These are phyloP conservation scores for Blera fallax DNA, from an alignment of 2,888 invertebrate species.

Conservation along the genomic window DNA sequence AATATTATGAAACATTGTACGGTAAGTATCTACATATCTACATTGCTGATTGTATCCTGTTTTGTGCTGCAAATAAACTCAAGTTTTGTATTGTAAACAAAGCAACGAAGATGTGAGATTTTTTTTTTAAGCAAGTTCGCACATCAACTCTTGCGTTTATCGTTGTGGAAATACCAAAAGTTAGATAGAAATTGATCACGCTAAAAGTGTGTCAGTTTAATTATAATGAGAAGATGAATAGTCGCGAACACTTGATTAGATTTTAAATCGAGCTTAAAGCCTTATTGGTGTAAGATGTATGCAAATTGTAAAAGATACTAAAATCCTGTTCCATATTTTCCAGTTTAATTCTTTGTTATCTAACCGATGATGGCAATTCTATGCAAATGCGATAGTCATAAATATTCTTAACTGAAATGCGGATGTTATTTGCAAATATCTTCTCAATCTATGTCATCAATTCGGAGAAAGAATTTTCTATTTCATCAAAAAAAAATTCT, in stretches of 20 bases:
- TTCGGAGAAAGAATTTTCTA: background rate
- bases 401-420: constrained; percentile 17
- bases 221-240: background rate
- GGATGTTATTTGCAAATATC: constrained; percentile 31
- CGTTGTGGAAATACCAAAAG: background rate
- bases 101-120: background rate
- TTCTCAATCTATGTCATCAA: background rate
- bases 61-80: background rate
- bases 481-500: background rate
- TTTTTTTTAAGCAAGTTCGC: constrained; percentile 28
- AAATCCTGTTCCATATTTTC: constrained; percentile 47
- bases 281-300: background rate
- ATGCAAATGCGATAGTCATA: constrained; percentile 27
- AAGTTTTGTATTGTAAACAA: background rate
- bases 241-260: background rate
- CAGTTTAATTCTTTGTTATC: constrained; percentile 7
- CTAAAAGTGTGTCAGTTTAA: background rate
- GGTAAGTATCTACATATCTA: no score
- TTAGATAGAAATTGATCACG: background rate
- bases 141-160: constrained; percentile 38
- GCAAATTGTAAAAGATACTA: background rate
- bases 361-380: background rate
- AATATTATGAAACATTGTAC: constrained; percentile 3
- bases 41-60: constrained; percentile 2
- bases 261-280: background rate